Evolutionary conservation across 2,888 invertebrate genomes (phyloP), one percentile per base, ranked within the genome.

Genomic region (Cantharis rustica): DNA sequence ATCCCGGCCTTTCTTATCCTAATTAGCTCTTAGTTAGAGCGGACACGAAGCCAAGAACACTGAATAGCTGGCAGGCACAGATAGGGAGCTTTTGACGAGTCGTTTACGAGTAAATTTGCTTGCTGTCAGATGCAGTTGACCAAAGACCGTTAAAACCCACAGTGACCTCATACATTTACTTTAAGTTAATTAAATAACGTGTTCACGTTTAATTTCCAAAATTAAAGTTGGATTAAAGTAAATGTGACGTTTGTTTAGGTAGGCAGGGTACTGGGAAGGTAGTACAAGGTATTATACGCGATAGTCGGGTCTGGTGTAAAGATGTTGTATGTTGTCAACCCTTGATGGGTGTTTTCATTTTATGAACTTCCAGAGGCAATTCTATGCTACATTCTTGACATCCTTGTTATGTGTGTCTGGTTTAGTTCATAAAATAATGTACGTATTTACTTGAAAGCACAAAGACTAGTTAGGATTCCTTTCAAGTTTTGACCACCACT

Each of bases 1-100:
- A 82, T 81, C 82, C 81, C 82, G 82, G 84, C 84, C 84, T 85
- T 86, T 85, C 85, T 86, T 85, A 85, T 84, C 84, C 85, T 85
- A 85, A 85, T 85, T 85, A 85, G 84, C 84, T 85, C 84, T 84
- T 83, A 82, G 82, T 83, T 83, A 81, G 82, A 81, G 82, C 84
- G 83, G 84, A 84, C 83, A 83, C 80, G 82, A 81, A 81, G 79
- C 82, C 82, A 82, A 81, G 82, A 83, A 82, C 83, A 82, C 77
- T 81, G 82, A 82, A 82, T 82, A 75, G 82, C 83, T 82, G 81
- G 83, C 83, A 82, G 81, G 82, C 82, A 82, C 83, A 83, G 83
- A 83, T 81, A 81, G 82, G 80, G 23, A 79, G 80, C 82, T 81
- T 82, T 81, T 83, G 82, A 82, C 82, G 81, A 82, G 81, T 77